These are phyloP conservation scores for Eurytoma adleriae DNA, from an alignment of 2,888 invertebrate genomes.

Conservation along the genomic window DNA sequence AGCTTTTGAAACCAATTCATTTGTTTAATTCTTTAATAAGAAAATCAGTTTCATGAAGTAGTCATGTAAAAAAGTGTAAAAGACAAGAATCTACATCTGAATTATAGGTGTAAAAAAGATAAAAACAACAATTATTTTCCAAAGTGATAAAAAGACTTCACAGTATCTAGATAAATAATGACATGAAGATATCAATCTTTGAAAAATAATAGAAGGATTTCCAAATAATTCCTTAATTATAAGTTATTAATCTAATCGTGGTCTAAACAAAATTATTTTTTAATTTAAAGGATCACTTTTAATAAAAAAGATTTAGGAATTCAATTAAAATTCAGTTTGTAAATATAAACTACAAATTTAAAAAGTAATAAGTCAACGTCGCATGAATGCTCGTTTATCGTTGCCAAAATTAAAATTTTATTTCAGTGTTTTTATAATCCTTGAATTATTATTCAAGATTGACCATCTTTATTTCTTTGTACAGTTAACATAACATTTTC, in stretches of 20 bases:
- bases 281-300: constrained; percentile 6
- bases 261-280: not conserved
- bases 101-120: constrained; percentile 26
- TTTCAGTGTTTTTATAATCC: constrained; percentile 34
- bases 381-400: not conserved
- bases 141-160: constrained; percentile 50
- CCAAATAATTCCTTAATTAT: constrained; percentile 18
- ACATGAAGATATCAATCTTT: constrained; percentile 44
- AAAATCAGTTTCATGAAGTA: constrained; percentile 21
- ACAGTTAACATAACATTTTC: constrained; percentile 52
- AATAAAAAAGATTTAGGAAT: constrained; percentile 12
- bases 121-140: constrained; percentile 42
- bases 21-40: constrained; percentile 30
- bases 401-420: constrained; percentile 1
- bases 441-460: constrained; percentile 49
- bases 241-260: constrained; percentile 2
- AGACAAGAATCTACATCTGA: constrained; percentile 17
- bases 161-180: constrained; percentile 37
- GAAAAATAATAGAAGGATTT: constrained; percentile 53
- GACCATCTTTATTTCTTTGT: constrained; percentile 53
- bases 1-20: constrained; percentile 14
- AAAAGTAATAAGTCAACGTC: constrained; percentile 14
- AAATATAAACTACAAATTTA: constrained; percentile 35
- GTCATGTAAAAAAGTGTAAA: constrained; percentile 4
- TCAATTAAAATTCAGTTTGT: constrained; percentile 37